Evolutionary conservation across 2,797 vertebrate species (phyloP).

Genomic region (Tenualosa ilisha): DNA sequence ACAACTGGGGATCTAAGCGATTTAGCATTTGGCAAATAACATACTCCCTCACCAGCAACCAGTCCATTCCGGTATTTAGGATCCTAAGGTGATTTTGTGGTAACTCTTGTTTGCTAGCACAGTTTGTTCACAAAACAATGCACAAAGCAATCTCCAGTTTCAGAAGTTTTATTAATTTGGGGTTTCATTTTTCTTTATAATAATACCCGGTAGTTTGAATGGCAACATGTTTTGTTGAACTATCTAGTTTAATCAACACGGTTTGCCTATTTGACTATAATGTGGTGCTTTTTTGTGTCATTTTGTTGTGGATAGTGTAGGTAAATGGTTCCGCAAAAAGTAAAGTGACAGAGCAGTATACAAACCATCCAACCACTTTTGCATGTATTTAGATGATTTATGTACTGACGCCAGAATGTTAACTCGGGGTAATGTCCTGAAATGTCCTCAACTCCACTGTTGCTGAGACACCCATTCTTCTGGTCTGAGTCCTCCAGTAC

Average conservation of each 20-base stretch:
- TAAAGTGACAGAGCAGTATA: no score
- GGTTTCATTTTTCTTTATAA: neutral
- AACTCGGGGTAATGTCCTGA: neutral
- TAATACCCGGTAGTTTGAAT: neutral
- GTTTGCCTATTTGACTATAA: neutral
- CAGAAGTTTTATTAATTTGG: neutral
- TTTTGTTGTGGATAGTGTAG: neutral
- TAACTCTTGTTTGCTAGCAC: neutral
- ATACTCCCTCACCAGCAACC: neutral
- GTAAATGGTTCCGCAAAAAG: no score
- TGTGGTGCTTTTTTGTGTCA: neutral
- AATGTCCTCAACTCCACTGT: neutral
- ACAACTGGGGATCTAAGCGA: neutral
- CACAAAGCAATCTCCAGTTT: neutral
- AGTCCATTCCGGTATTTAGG: neutral
- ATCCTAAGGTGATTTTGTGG: neutral
- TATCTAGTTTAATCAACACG: no score
- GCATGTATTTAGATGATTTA: neutral
- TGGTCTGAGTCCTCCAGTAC: neutral
- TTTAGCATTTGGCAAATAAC: conserved; percentile 21
- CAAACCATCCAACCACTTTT: neutral
- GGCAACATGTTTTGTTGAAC: neutral
- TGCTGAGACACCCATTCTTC: neutral
- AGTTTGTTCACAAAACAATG: neutral
- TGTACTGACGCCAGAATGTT: neutral